phyloP scores from a whole-genome alignment of 2,113 vertebrate species.

The Gallinago media region DNA sequence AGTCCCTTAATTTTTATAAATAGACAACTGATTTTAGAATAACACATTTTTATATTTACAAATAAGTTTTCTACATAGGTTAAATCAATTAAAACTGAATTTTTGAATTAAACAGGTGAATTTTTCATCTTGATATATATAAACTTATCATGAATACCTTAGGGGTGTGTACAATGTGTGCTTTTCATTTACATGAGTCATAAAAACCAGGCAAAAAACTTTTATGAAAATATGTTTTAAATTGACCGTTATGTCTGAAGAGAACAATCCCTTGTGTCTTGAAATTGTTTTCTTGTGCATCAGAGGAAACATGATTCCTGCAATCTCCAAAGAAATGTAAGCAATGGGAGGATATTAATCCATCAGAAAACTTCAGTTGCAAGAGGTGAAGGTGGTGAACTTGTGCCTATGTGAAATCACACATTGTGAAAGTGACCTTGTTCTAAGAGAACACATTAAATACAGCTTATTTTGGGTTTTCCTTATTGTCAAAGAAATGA shows the following conservation, averaged over 20 bases:
- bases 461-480: background rate
- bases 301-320: background rate
- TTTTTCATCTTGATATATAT: background rate
- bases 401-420: background rate
- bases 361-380: background rate
- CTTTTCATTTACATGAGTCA: background rate
- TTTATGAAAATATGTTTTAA: background rate
- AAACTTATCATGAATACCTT: background rate
- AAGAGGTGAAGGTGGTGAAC: background rate
- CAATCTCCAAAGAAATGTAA: background rate
- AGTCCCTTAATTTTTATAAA: background rate
- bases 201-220: background rate
- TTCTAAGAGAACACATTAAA: background rate
- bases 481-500: background rate
- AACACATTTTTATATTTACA: background rate
- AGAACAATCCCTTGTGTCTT: background rate
- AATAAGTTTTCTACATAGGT: background rate
- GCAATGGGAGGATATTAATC: background rate
- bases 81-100: background rate
- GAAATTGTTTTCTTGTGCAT: background rate
- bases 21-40: background rate
- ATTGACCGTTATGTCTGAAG: background rate
- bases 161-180: background rate
- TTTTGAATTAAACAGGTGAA: background rate
- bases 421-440: background rate